phyloP scores from a whole-genome alignment of 2,888 invertebrate species.

The Lysandra coridon region DNA sequence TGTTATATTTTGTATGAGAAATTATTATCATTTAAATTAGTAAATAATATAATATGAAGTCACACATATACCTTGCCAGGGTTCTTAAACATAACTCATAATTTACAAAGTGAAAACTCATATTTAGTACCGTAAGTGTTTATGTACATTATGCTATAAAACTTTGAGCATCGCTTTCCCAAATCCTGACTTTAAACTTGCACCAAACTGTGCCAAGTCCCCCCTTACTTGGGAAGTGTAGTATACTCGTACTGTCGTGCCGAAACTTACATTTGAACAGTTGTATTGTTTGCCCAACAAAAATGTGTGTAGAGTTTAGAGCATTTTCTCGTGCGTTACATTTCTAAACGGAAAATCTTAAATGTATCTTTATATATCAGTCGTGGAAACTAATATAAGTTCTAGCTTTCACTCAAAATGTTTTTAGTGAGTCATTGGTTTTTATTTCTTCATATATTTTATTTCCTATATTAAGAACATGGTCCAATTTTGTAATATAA shows the following conservation, averaged over 20 bases:
- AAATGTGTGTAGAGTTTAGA: neutral
- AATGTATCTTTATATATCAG: no score
- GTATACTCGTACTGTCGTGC: slow-evolving; percentile 5
- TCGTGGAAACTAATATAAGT: no score
- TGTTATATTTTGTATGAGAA: no score
- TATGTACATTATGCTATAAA: slow-evolving; percentile 5
- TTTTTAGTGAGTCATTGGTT: neutral
- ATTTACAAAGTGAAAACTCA: slow-evolving; percentile 9
- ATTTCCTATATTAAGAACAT: no score
- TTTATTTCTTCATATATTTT: no score
- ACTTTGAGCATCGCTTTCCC: slow-evolving; percentile 14
- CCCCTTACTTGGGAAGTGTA: slow-evolving; percentile 3
- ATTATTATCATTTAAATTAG: no score
- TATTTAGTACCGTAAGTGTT: slow-evolving; percentile 13
- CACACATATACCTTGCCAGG: neutral
- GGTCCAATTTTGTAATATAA: no score
- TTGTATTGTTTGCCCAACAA: slow-evolving; percentile 12
- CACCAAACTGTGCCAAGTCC: slow-evolving; percentile 4
- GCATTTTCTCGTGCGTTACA: neutral
- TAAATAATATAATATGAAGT: neutral
- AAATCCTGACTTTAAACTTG: slow-evolving; percentile 16
- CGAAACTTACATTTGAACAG: slow-evolving; percentile 17
- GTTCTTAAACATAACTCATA: neutral
- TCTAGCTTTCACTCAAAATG: neutral
- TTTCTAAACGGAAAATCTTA: neutral